These are phyloP conservation scores for Conops quadrifasciatus DNA, from an alignment of 2,888 invertebrate species.

Conservation along the genomic window DNA sequence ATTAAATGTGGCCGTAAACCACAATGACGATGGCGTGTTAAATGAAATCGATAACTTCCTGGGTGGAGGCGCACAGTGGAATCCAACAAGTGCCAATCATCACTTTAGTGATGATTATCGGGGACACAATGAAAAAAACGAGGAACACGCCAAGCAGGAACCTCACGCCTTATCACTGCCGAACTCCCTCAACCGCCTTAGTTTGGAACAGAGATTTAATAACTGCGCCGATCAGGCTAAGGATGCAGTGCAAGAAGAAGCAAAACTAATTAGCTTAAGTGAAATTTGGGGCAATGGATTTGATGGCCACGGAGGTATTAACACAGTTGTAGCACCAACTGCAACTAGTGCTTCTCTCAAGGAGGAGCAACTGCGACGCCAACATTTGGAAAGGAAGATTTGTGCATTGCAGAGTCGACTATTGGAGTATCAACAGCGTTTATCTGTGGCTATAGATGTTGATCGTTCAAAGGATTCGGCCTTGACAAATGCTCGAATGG, in stretches of 20 bases:
- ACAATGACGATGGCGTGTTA: constrained; percentile 50
- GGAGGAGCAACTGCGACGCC: constrained; percentile 79
- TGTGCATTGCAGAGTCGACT: constrained; percentile 77
- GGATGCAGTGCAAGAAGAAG: constrained; percentile 36
- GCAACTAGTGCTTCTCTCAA: constrained; percentile 68
- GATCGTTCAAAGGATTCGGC: constrained; percentile 79
- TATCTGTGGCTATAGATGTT: constrained; percentile 80
- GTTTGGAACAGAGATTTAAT: constrained; percentile 18
- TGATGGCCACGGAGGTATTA: constrained; percentile 50
- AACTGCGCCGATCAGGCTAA: constrained; percentile 24
- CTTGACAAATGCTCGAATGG: constrained; percentile 72
- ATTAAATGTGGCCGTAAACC: not conserved
- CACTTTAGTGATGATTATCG: constrained; percentile 52
- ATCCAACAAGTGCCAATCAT: constrained; percentile 27
- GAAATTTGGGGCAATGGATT: constrained; percentile 59
- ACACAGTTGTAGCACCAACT: constrained; percentile 44
- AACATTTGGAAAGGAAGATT: constrained; percentile 79
- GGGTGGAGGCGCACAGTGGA: constrained; percentile 47
- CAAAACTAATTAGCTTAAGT: constrained; percentile 60
- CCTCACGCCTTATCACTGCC: constrained; percentile 48
- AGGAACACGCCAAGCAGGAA: constrained; percentile 18
- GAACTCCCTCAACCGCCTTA: constrained; percentile 44
- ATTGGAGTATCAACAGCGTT: constrained; percentile 79
- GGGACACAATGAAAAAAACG: constrained; percentile 2
- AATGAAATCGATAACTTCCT: constrained; percentile 62